A percentile compares a stretch with the other conserved stretches of the same genome.
Evolutionary conservation across 2,113 vertebrate species (phyloP).

Genomic region (Athene cunicularia): DNA sequence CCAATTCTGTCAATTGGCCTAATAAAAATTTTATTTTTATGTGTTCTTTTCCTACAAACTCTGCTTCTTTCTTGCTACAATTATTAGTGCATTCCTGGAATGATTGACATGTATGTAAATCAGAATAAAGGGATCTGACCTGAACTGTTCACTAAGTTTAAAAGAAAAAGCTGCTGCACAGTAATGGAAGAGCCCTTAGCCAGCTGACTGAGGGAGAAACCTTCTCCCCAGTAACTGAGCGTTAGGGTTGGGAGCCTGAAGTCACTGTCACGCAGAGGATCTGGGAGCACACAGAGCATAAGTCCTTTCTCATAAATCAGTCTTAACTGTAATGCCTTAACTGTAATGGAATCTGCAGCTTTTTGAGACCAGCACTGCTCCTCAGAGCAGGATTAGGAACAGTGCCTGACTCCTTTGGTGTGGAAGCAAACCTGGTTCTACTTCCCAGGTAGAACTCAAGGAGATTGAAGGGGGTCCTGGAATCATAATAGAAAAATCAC

Average conservation of each 20-base stretch:
- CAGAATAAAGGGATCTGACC: background rate
- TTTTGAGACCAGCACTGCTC: background rate
- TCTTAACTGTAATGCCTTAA: too few species aligned
- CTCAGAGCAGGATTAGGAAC: background rate
- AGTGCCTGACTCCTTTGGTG: background rate
- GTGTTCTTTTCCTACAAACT: background rate
- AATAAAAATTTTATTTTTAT: background rate
- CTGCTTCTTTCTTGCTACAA: background rate
- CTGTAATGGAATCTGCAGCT: background rate
- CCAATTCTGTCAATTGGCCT: background rate
- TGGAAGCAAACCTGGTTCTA: background rate
- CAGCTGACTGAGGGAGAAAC: background rate
- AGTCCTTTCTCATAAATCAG: background rate
- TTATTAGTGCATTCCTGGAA: background rate
- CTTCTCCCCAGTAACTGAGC: background rate
- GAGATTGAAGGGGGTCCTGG: background rate
- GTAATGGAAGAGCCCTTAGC: background rate
- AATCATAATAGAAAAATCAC: background rate
- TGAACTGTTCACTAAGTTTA: background rate
- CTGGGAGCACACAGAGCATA: background rate
- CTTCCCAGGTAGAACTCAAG: background rate
- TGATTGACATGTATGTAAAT: background rate
- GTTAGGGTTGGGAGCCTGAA: background rate
- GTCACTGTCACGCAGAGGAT: background rate
- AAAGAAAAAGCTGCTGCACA: background rate